Evolutionary conservation across 2,797 vertebrate genomes (phyloP).

Genomic region (Myotis daubentonii): DNA sequence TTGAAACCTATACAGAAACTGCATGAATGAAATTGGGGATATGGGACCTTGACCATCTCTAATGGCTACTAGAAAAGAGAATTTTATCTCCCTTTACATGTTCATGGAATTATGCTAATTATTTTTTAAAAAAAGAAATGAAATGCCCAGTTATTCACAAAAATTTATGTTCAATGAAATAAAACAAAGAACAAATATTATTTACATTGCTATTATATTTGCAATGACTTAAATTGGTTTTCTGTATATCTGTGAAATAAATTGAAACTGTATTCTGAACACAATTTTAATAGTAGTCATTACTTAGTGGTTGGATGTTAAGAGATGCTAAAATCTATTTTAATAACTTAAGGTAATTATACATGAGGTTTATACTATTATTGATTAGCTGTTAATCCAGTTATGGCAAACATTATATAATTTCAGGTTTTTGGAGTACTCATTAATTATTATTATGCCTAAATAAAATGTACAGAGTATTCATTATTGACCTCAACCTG

Average conservation of each 20-base stretch:
- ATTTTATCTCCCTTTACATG: background rate
- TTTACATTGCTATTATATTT: background rate
- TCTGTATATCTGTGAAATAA: background rate
- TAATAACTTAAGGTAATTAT: background rate
- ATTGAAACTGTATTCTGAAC: background rate
- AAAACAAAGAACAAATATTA: background rate
- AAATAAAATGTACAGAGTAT: background rate
- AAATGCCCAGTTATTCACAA: background rate
- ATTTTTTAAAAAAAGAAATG: background rate
- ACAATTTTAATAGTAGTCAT: background rate
- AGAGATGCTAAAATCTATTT: background rate
- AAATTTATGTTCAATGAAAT: background rate
- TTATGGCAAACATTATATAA: background rate
- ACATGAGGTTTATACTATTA: background rate
- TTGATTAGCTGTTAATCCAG: background rate
- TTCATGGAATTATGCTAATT: background rate
- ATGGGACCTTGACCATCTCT: background rate
- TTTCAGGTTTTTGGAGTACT: background rate
- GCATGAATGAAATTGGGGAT: fast-evolving
- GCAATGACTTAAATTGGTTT: background rate
- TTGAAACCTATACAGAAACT: background rate
- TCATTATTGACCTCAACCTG: background rate
- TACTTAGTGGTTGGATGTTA: background rate
- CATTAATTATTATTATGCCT: background rate
- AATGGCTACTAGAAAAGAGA: background rate